A percentile compares a stretch with the other conserved stretches of the same genome.
phyloP scores from a whole-genome alignment of 2,797 vertebrate species.

The Pseudocheirus occidentalis region DNA sequence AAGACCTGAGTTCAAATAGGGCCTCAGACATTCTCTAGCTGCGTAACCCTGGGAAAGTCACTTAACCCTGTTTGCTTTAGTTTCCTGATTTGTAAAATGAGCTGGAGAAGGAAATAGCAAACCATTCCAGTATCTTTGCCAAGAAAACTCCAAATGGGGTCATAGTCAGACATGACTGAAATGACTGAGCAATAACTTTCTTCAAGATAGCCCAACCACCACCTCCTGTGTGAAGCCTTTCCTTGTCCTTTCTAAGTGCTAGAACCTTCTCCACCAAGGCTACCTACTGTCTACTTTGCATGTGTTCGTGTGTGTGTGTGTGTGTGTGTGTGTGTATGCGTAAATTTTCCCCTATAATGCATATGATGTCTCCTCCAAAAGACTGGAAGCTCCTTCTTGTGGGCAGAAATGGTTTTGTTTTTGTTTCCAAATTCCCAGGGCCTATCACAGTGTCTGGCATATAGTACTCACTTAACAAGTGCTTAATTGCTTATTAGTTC shows the following conservation, averaged over 20 bases:
- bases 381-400: neutral
- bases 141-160: neutral
- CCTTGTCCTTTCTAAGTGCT: neutral
- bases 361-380: neutral
- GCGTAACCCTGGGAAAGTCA: neutral
- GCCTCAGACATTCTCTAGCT: neutral
- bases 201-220: neutral
- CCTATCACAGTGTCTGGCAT: neutral
- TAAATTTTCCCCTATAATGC: neutral
- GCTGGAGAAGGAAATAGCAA: neutral
- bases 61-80: neutral
- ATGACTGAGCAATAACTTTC: neutral
- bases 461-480: neutral
- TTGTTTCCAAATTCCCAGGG: neutral
- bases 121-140: neutral
- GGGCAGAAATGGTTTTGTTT: neutral
- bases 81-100: too few relatives aligned
- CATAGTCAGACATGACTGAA: neutral
- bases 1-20: neutral
- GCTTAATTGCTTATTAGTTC: neutral
- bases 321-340: too few relatives aligned
- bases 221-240: neutral
- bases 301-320: neutral
- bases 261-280: neutral
- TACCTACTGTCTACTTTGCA: neutral